phyloP scores from a whole-genome alignment of 2,888 invertebrate species.

The Bembecia ichneumoniformis region DNA sequence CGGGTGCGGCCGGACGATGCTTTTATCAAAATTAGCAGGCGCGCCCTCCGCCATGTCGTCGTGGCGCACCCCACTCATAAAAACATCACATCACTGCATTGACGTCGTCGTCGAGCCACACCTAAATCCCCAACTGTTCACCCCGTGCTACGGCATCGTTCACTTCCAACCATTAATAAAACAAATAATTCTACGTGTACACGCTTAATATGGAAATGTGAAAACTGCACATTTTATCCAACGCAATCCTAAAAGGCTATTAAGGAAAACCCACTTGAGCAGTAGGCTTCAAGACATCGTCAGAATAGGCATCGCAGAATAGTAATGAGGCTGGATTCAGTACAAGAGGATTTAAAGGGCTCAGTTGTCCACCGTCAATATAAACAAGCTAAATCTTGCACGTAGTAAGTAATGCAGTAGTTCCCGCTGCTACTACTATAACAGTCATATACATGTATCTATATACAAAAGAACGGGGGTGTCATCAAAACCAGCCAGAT shows the following conservation, averaged over 20 bases:
- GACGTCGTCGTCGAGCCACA: slow-evolving; percentile 49
- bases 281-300: slow-evolving; percentile 10
- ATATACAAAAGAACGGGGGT: too few species aligned
- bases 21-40: slow-evolving; percentile 70
- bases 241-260: slow-evolving; percentile 20
- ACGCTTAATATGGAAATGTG: not conserved
- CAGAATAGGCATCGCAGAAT: slow-evolving; percentile 14
- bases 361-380: slow-evolving; percentile 1
- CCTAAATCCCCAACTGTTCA: slow-evolving; percentile 51
- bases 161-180: not conserved
- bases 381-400: not conserved
- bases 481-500: too few species aligned
- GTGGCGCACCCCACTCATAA: slow-evolving; percentile 64
- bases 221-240: not conserved
- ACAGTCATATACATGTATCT: too few species aligned
- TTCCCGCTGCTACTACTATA: not conserved
- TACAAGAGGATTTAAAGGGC: slow-evolving; percentile 7
- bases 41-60: slow-evolving; percentile 36
- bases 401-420: not conserved
- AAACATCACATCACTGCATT: slow-evolving; percentile 58
- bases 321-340: slow-evolving; percentile 10
- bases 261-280: slow-evolving; percentile 9
- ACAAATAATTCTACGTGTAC: not conserved
- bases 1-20: slow-evolving; percentile 64
- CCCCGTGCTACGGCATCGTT: slow-evolving; percentile 17